These are phyloP conservation scores for Enteromius radiatus DNA, from an alignment of 2,797 vertebrate species.

Conservation along the genomic window DNA sequence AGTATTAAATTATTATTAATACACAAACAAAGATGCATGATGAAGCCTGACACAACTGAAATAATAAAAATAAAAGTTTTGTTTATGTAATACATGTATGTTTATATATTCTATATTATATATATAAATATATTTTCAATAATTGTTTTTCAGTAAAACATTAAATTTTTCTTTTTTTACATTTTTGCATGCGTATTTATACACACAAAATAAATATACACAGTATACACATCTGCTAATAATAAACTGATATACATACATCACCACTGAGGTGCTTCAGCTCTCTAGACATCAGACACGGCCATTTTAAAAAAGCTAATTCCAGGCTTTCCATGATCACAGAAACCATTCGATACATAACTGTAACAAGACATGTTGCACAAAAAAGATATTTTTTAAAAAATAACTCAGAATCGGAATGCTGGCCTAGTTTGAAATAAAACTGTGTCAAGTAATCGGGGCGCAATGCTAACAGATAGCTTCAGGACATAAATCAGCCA, in stretches of 20 bases:
- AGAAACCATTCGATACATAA: not conserved
- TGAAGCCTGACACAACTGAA: not conserved
- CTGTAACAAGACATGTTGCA: not conserved
- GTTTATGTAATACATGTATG: too few species aligned
- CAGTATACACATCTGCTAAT: not conserved
- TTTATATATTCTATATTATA: too few species aligned
- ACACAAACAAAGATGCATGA: not conserved
- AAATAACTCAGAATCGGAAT: not conserved
- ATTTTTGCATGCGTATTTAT: too few species aligned
- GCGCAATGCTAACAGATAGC: slow-evolving; percentile 17
- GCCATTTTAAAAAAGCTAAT: not conserved
- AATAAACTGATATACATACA: not conserved
- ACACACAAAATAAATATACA: not conserved
- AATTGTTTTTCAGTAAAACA: too few species aligned
- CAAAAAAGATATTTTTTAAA: too few species aligned
- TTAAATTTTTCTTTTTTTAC: too few species aligned
- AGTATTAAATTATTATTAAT: not conserved
- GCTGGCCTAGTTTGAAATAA: slow-evolving; percentile 14
- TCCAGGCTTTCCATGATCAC: not conserved
- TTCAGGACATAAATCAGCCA: slow-evolving; percentile 31
- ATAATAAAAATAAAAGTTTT: too few species aligned
- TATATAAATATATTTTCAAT: too few species aligned
- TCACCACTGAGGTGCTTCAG: not conserved
- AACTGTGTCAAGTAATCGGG: slow-evolving; percentile 33
- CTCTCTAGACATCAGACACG: not conserved